phyloP scores from a whole-genome alignment of 2,888 invertebrate genomes.

The Hyposoter didymator region DNA sequence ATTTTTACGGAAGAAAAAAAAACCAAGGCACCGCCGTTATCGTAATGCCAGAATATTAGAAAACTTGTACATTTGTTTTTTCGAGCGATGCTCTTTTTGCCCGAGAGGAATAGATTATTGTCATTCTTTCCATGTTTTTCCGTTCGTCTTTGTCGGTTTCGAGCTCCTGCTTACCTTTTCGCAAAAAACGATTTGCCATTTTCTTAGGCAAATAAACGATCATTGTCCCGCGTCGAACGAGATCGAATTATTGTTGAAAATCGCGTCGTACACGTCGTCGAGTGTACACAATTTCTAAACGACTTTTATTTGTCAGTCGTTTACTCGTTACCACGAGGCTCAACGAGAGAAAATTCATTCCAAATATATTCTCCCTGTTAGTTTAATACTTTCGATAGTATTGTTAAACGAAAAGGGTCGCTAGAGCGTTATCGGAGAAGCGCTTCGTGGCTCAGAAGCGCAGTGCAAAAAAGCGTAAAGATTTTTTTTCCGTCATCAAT shows the following conservation, averaged over 20 bases:
- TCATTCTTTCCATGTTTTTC: slow-evolving; percentile 24
- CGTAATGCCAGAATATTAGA: slow-evolving; percentile 45
- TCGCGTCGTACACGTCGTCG: slow-evolving; percentile 2
- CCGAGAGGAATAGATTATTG: slow-evolving; percentile 27
- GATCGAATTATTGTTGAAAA: slow-evolving; percentile 11
- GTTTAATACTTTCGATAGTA: slow-evolving; percentile 12
- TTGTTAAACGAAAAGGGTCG: slow-evolving; percentile 13
- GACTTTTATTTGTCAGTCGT: not conserved
- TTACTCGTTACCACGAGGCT: not conserved
- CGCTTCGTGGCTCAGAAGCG: not conserved
- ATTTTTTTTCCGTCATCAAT: not conserved
- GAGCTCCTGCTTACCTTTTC: slow-evolving; percentile 3
- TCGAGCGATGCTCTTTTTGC: slow-evolving; percentile 49
- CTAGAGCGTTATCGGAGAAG: not conserved
- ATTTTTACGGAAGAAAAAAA: slow-evolving; percentile 24
- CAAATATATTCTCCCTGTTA: slow-evolving; percentile 18
- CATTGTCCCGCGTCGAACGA: not conserved
- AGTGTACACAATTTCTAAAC: not conserved
- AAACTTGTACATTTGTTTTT: slow-evolving; percentile 68
- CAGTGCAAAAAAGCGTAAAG: not conserved
- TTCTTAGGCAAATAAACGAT: slow-evolving; percentile 27
- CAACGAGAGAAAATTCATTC: not conserved
- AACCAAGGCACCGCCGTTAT: slow-evolving; percentile 14
- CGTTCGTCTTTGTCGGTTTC: slow-evolving; percentile 8
- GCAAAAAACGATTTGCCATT: slow-evolving; percentile 34